These are phyloP conservation scores for Platorchestia sp. DNA, from an alignment of 1,140 invertebrate genomes.

Conservation along the genomic window DNA sequence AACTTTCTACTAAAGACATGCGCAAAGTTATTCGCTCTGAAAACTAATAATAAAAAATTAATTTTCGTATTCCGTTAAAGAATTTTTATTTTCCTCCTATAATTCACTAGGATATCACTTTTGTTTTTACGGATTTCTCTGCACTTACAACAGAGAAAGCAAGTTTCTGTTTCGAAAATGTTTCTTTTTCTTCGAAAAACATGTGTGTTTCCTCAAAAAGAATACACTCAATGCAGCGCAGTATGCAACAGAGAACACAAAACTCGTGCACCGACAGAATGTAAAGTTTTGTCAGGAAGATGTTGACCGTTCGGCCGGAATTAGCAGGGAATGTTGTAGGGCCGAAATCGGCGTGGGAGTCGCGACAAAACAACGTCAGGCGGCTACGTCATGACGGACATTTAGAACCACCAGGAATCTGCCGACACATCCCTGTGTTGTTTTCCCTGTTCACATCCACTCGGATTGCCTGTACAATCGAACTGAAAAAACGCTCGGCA, in stretches of 20 bases:
- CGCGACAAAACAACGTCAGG: not conserved
- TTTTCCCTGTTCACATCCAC: not conserved
- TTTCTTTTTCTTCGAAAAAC: not conserved
- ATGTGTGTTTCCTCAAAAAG: not conserved
- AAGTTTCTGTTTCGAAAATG: not conserved
- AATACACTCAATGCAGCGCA: not conserved
- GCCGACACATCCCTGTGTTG: not conserved
- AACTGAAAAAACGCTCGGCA: constrained; percentile 12
- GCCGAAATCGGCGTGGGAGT: constrained; percentile 18
- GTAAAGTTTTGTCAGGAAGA: not conserved
- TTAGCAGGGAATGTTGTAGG: not conserved
- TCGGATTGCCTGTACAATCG: not conserved
- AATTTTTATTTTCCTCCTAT: not conserved
- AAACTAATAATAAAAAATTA: not conserved
- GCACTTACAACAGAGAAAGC: not conserved
- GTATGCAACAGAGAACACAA: not conserved
- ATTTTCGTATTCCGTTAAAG: not conserved
- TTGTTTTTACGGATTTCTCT: not conserved
- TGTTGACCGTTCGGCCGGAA: not conserved
- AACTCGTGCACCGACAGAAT: not conserved
- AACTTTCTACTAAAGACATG: no score
- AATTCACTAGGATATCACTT: not conserved
- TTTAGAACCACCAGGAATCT: constrained; percentile 14
- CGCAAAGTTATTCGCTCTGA: no score
- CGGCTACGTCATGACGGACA: constrained; percentile 17